Evolutionary conservation across 35 echinoderm and acorn worm genomes (phyloP), one percentile per base, ranked within the genome.

Genomic region (Ophioderma brevispina): DNA sequence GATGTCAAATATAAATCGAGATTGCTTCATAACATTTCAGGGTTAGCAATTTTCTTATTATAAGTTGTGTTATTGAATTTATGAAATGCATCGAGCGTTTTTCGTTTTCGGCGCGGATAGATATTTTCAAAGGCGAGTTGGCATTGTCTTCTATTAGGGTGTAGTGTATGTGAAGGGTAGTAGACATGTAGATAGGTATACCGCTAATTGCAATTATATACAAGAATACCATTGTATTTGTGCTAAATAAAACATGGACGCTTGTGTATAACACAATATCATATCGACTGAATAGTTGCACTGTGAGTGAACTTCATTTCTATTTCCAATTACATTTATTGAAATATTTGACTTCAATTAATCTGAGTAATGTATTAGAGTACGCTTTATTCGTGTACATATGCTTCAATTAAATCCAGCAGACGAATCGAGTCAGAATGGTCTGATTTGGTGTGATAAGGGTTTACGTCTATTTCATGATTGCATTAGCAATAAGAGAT

Each of bases 1-100:
- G 59, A 70, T 70, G 59, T 70, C 59, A 70, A 70, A 70, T 70
- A 70, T 70, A 70, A 70, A 6, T 70, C 59, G 59, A 70, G 59
- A 70, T 70, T 70, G 59, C 17, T 70, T 70, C 59, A 70, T 70
- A 70, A 70, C 59, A 30, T 70, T 70, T 18, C 59, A 70, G 59
- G 59, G 59, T 70, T 70, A 70, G 6, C n/a, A 70, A 70, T 70
- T 70, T 70, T 25, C 59, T 30, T 70, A 25, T 70, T 70, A 70
- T 70, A 70, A 70, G 28, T 70, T 70, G 10, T 70, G 10, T 70
- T 70, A 70, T 70, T 70, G n/a, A 70, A 70, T 70, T 70, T 70
- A 25, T 30, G 15, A 25, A 70, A 70, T 70, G 59, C 59, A 25
- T 70, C 59, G 15, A 70, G 59, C 59, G 23, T 70, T 70, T 70